phyloP scores from a whole-genome alignment of 1,140 invertebrate genomes.

The Brevipalpus yothersi region DNA sequence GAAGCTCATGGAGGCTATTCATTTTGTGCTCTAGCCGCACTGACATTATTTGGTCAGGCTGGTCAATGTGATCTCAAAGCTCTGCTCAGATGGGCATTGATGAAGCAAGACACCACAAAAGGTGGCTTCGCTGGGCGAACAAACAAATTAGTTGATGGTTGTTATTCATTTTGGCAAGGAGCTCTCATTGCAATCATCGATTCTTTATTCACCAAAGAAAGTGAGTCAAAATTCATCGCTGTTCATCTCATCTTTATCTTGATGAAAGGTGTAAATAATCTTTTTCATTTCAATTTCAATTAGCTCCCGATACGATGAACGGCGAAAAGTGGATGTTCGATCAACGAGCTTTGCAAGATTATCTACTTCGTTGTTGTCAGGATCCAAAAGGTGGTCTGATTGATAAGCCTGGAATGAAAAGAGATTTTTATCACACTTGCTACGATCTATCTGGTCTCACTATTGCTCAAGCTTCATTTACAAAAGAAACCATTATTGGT shows the following conservation, averaged over 20 bases:
- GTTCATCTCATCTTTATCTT: background rate
- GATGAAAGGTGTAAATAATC: background rate
- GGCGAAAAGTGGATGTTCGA: slow-evolving; percentile 41
- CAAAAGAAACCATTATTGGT: slow-evolving; percentile 28
- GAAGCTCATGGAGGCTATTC: slow-evolving; percentile 97
- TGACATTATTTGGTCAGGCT: slow-evolving; percentile 55
- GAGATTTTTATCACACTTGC: slow-evolving; percentile 89
- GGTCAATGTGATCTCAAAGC: slow-evolving; percentile 48
- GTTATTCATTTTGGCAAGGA: slow-evolving; percentile 97
- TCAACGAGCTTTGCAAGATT: slow-evolving; percentile 70
- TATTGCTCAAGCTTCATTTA: slow-evolving; percentile 52
- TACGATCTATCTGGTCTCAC: slow-evolving; percentile 86
- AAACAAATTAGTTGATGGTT: slow-evolving; percentile 93
- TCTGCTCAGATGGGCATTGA: slow-evolving; percentile 30
- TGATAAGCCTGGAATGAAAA: slow-evolving; percentile 74
- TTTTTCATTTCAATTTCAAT: background rate
- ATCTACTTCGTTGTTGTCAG: slow-evolving; percentile 79
- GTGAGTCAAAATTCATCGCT: slow-evolving; percentile 11
- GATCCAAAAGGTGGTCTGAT: slow-evolving; percentile 61
- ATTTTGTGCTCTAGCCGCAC: slow-evolving; percentile 75
- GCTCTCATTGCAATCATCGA: slow-evolving; percentile 57
- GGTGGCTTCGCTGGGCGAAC: slow-evolving; percentile 40
- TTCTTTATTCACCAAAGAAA: slow-evolving; percentile 26
- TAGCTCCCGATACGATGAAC: slow-evolving; percentile 8
- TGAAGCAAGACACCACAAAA: slow-evolving; percentile 23